Percentiles rank a stretch among this genome's conserved stretches.
Evolutionary conservation across 2,888 invertebrate species (phyloP).

Genomic region (Invenusta paracnida): DNA sequence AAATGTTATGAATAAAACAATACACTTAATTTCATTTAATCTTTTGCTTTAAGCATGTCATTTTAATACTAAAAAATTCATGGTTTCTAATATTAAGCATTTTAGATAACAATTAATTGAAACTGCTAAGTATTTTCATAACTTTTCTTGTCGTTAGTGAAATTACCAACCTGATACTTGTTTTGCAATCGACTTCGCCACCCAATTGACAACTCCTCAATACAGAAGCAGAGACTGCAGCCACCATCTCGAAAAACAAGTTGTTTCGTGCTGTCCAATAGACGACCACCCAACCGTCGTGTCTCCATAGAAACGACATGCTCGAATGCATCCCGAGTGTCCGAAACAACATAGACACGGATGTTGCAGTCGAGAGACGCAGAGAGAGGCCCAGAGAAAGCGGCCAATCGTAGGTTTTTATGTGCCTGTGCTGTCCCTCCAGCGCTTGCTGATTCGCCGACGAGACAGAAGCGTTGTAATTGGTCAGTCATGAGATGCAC

Average conservation of each 20-base stretch:
- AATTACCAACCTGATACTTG: conserved; percentile 13
- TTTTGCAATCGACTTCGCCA: conserved; percentile 68
- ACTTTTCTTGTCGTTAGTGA: no score
- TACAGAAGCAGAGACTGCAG: conserved; percentile 76
- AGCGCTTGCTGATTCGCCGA: conserved; percentile 74
- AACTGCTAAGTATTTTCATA: no score
- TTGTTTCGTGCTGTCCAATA: conserved; percentile 81
- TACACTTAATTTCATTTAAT: no score
- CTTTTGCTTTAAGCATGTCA: no score
- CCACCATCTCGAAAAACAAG: conserved; percentile 83
- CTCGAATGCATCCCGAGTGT: conserved; percentile 83
- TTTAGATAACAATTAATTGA: no score
- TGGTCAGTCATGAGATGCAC: conserved; percentile 81
- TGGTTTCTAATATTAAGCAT: no score
- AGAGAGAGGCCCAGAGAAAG: conserved; percentile 70
- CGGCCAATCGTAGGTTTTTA: conserved; percentile 79
- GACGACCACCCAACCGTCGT: conserved; percentile 70
- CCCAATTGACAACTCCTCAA: conserved; percentile 80
- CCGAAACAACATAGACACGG: conserved; percentile 84
- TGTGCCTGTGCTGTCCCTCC: conserved; percentile 66
- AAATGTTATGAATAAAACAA: no score
- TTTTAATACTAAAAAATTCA: no score
- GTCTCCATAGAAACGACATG: conserved; percentile 61
- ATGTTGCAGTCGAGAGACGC: conserved; percentile 68
- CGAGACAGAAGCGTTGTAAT: conserved; percentile 79